Evolutionary conservation across 2,888 invertebrate genomes (phyloP), one percentile per base, ranked within the genome.

Genomic region (Choreutis nemorana): DNA sequence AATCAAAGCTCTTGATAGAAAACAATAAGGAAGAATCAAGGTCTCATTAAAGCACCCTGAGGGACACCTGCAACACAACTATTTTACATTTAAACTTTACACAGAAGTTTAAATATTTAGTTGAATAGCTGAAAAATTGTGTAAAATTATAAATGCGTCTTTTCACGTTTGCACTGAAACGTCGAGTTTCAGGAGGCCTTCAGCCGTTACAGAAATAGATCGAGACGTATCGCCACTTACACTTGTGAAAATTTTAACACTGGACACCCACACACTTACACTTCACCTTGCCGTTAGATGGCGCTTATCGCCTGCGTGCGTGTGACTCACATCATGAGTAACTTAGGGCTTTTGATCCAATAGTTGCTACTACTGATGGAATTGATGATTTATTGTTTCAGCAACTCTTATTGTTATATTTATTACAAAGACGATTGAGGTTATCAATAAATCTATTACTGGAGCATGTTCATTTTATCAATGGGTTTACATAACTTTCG

Each of bases 201-300:
- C 75, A 55, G 42, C 40, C 36, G 47, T 48, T 63, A 68, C 73
- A 56, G 55, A 75, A 78, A 78, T 78, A 78, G 73, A 58, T 34
- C 54, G 60, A 58, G 65, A 68, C 66, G 66, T 67, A 71, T 70
- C 70, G 65, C 71, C 36, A 34, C 39, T 68, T 71, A 68, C 63
- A 67, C 68, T 65, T 58, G 58, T 62, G 72, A 70, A 72, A 63
- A 61, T 65, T 64, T 63, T 62, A 65, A 68, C 64, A 61, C 60
- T 57, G 58, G 59, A 65, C 72, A 66, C 75, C 73, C 65, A 73
- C 73, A 56, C 64, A 42, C 55, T 65, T 67, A 70, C 63, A 65
- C 68, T 71, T 77, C 73, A 73, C 75, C 73, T 77, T 75, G 73
- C 54, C 43, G 42, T 45, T 56, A 73, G 73, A 68, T 75, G 77